Percentiles rank a stretch among this genome's conserved stretches.
Conservation (phyloP, 1,140 invertebrate genomes). For the Dryas iulia region DNA sequence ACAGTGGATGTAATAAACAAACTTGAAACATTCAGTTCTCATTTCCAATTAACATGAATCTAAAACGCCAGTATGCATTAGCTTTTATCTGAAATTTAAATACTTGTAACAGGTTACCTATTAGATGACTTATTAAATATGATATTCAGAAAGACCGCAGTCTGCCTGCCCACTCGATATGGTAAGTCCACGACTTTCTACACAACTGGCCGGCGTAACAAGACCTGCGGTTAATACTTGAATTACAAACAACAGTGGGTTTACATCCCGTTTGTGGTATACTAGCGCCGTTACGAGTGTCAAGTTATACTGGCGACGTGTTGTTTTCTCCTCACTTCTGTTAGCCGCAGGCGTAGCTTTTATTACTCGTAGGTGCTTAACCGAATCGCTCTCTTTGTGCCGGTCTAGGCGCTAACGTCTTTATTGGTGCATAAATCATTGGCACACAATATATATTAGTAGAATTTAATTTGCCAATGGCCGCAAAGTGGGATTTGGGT, state of each 20-base stretch:
- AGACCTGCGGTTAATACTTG: conserved; percentile 30
- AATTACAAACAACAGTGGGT: conserved; percentile 20
- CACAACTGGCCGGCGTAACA: conserved; percentile 36
- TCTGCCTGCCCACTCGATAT: conserved; percentile 47
- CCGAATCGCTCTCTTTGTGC: conserved; percentile 41
- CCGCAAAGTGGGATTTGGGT: neutral
- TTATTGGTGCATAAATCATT: conserved; percentile 45
- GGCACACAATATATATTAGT: conserved; percentile 11
- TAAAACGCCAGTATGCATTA: neutral
- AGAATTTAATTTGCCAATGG: conserved; percentile 2
- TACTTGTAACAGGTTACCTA: conserved; percentile 12
- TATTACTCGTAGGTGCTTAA: conserved; percentile 56
- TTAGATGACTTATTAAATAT: conserved; percentile 53
- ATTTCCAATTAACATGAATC: conserved; percentile 6
- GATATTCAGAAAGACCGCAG: conserved; percentile 51
- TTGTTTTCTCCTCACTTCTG: conserved; percentile 61
- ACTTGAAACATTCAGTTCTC: neutral
- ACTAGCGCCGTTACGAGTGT: conserved; percentile 38
- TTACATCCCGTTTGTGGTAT: conserved; percentile 1
- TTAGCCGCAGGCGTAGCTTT: conserved; percentile 51
- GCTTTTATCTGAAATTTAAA: conserved; percentile 13
- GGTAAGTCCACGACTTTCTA: conserved; percentile 59
- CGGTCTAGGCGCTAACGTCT: conserved; percentile 44
- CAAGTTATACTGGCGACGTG: conserved; percentile 37
- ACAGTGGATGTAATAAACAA: neutral